A percentile compares a stretch with the other conserved stretches of the same genome.
Conservation (phyloP, 64 coral and sea anemone genomes). For the Montipora foliosa region DNA sequence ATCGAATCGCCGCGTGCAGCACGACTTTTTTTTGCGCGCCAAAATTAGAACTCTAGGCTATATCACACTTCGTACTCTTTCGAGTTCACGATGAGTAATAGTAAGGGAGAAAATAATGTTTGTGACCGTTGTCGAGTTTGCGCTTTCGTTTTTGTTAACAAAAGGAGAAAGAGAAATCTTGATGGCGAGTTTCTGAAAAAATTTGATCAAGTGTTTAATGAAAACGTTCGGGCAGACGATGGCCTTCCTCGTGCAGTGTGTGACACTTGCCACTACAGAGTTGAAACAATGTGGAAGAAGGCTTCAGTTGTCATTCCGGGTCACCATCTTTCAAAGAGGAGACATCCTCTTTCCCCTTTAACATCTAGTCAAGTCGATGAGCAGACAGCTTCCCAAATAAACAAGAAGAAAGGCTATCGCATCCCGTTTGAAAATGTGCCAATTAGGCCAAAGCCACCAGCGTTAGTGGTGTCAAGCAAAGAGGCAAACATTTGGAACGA, state of each 20-base stretch:
- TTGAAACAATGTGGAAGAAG: conserved; percentile 3
- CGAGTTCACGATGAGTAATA: no score
- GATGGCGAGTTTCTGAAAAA: not conserved
- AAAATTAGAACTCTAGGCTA: no score
- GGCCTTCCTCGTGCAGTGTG: conserved; percentile 26
- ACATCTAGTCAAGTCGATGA: conserved; percentile 33
- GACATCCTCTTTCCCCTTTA: not conserved
- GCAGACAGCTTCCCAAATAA: conserved; percentile 14
- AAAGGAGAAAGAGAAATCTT: no score
- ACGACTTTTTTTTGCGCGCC: no score
- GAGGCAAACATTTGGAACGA: conserved; percentile 11
- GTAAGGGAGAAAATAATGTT: no score
- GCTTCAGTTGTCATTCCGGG: not conserved
- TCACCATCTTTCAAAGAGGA: not conserved
- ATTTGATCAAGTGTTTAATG: not conserved
- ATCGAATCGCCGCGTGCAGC: no score
- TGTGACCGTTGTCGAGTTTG: no score
- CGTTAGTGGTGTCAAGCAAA: conserved; percentile 25
- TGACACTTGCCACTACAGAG: conserved; percentile 13
- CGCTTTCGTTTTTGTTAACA: no score
- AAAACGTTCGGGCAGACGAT: no score
- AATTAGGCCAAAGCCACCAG: conserved; percentile 22
- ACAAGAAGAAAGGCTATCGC: conserved; percentile 33
- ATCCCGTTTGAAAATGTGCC: conserved; percentile 22
- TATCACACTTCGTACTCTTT: no score